Evolutionary conservation across 2,888 invertebrate genomes (phyloP).

Genomic region (Axea sp.): DNA sequence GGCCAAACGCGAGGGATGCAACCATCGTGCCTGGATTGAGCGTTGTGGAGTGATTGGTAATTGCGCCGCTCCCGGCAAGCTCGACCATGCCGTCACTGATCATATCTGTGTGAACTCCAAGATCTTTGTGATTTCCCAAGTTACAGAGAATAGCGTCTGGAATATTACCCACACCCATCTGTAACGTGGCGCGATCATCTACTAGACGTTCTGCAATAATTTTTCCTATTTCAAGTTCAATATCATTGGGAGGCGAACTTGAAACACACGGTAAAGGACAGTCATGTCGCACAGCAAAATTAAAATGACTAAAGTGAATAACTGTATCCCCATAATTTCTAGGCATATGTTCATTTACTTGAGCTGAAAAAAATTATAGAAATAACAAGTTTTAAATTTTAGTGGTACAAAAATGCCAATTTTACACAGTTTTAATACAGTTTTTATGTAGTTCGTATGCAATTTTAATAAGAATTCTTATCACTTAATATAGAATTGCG

Average conservation of each 20-base stretch:
- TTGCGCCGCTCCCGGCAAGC: constrained; percentile 81
- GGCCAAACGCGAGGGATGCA: too few relatives aligned
- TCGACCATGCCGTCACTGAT: constrained; percentile 84
- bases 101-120: constrained; percentile 85
- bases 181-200: constrained; percentile 83
- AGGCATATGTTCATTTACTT: constrained; percentile 83
- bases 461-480: too few relatives aligned
- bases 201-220: constrained; percentile 83
- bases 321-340: constrained; percentile 83
- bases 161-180: constrained; percentile 84
- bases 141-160: constrained; percentile 83
- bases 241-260: constrained; percentile 76
- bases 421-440: too few relatives aligned
- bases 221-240: constrained; percentile 82
- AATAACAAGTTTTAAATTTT: too few relatives aligned
- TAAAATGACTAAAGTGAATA: constrained; percentile 83
- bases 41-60: constrained; percentile 82
- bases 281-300: constrained; percentile 81
- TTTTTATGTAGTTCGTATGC: too few relatives aligned
- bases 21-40: constrained; percentile 82
- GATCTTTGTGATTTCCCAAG: constrained; percentile 82
- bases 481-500: too few relatives aligned
- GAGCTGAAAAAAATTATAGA: constrained; percentile 77
- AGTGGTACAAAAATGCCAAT: too few relatives aligned
- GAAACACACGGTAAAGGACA: constrained; percentile 79